phyloP scores from a whole-genome alignment of 1,140 invertebrate genomes.

The Stenopsyche tienmushanensis region DNA sequence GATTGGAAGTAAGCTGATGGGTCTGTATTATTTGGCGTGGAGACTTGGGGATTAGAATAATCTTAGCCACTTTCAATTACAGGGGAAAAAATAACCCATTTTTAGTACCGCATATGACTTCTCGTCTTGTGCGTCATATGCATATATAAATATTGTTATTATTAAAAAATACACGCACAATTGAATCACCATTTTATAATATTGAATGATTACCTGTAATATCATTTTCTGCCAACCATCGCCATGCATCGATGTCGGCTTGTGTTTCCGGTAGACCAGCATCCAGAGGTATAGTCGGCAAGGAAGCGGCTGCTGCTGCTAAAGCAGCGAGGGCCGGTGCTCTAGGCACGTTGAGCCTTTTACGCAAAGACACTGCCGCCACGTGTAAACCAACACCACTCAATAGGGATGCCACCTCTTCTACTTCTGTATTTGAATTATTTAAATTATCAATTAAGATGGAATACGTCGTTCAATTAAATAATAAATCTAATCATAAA shows the following conservation, averaged over 20 bases:
- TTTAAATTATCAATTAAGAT: neutral
- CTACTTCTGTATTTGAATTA: conserved; percentile 22
- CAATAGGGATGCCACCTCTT: conserved; percentile 38
- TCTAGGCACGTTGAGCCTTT: conserved; percentile 20
- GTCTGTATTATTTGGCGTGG: no score
- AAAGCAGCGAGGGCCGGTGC: conserved; percentile 33
- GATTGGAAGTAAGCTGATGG: no score
- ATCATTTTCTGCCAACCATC: conserved; percentile 37
- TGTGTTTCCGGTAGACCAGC: conserved; percentile 7
- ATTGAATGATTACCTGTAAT: conserved; percentile 29
- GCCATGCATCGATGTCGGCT: conserved; percentile 34
- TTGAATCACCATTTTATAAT: no score
- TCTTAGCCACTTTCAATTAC: no score
- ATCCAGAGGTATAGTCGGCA: conserved; percentile 11
- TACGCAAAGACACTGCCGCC: conserved; percentile 25
- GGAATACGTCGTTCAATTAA: neutral
- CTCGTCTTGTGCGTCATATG: no score
- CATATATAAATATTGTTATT: no score
- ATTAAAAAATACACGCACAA: no score
- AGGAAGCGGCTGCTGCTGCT: conserved; percentile 30
- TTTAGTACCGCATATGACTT: no score
- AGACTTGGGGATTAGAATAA: no score
- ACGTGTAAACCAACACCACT: conserved; percentile 35
- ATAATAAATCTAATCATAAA: conserved; percentile 6
- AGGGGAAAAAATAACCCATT: no score